phyloP scores from a whole-genome alignment of 1,140 invertebrate genomes.

The Drosophila nebulosa region DNA sequence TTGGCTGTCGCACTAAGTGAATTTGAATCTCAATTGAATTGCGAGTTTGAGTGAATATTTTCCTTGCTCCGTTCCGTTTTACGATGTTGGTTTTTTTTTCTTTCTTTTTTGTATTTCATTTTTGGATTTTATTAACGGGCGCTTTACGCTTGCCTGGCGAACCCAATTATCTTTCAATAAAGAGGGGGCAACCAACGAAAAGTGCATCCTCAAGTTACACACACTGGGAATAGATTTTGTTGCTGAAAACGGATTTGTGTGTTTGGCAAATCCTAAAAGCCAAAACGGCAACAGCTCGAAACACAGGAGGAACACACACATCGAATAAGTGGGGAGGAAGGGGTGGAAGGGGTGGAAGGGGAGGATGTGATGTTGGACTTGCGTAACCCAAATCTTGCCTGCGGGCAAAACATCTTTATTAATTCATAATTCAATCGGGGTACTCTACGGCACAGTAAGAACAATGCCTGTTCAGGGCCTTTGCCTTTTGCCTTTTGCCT shows the following conservation, averaged over 20 bases:
- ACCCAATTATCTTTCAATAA: constrained; percentile 80
- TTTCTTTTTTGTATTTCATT: neutral
- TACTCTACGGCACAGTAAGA: constrained; percentile 10
- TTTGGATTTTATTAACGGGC: constrained; percentile 3
- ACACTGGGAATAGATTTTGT: constrained; percentile 26
- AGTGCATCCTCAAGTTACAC: constrained; percentile 79
- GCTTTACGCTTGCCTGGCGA: constrained; percentile 69
- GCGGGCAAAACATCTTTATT: constrained; percentile 77
- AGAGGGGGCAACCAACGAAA: constrained; percentile 55
- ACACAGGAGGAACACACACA: constrained; percentile 18
- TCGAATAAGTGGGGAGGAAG: neutral
- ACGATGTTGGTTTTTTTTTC: neutral
- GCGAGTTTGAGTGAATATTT: constrained; percentile 39
- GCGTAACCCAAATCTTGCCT: constrained; percentile 78
- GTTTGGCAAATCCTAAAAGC: constrained; percentile 67
- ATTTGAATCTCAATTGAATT: constrained; percentile 80
- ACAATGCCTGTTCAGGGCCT: constrained; percentile 17
- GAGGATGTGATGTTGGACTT: constrained; percentile 16
- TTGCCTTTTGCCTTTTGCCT: constrained; percentile 15
- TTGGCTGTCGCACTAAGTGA: constrained; percentile 50
- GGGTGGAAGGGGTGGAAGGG: constrained; percentile 3
- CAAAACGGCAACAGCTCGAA: constrained; percentile 29
- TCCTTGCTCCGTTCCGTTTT: neutral
- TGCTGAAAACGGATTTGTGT: constrained; percentile 60
- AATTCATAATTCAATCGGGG: constrained; percentile 78